Percentiles rank a stretch among this genome's conserved stretches.
Evolutionary conservation across 2,797 vertebrate genomes (phyloP).

Genomic region (Tangara arthus): DNA sequence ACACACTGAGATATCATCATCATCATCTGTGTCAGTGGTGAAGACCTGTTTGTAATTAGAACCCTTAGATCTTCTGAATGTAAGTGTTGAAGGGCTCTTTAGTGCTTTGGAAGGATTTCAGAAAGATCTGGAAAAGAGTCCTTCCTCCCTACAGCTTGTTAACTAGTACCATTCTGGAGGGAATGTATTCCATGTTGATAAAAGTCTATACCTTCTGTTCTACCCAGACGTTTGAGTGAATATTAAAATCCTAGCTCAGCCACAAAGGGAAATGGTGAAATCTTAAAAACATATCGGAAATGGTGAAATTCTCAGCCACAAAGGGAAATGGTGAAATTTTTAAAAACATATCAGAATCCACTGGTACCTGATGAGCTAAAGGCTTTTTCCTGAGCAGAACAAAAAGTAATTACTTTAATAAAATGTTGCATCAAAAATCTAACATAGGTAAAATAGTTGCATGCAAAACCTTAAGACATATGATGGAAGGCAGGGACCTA

Average conservation of each 20-base stretch:
- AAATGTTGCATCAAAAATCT: background rate
- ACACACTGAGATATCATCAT: background rate
- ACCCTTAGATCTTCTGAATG: background rate
- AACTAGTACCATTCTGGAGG: background rate
- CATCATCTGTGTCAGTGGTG: background rate
- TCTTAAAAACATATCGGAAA: background rate
- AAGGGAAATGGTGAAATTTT: background rate
- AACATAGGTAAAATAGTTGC: background rate
- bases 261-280: too few species aligned
- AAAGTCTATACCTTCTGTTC: background rate
- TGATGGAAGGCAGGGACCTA: background rate
- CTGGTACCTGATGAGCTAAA: background rate
- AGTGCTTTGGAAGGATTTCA: background rate
- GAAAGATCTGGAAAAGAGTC: background rate
- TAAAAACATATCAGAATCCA: background rate
- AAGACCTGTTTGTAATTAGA: conserved; percentile 22
- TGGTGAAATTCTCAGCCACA: background rate
- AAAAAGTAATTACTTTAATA: background rate
- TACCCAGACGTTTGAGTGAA: background rate
- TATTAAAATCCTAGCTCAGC: background rate
- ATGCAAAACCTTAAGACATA: background rate
- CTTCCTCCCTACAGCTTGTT: background rate
- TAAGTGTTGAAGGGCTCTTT: background rate
- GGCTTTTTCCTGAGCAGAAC: background rate
- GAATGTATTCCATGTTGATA: background rate